Percentiles rank a stretch among this genome's conserved stretches.
These are phyloP conservation scores for Passerina amoena DNA, from an alignment of 2,113 vertebrate genomes.

Conservation along the genomic window DNA sequence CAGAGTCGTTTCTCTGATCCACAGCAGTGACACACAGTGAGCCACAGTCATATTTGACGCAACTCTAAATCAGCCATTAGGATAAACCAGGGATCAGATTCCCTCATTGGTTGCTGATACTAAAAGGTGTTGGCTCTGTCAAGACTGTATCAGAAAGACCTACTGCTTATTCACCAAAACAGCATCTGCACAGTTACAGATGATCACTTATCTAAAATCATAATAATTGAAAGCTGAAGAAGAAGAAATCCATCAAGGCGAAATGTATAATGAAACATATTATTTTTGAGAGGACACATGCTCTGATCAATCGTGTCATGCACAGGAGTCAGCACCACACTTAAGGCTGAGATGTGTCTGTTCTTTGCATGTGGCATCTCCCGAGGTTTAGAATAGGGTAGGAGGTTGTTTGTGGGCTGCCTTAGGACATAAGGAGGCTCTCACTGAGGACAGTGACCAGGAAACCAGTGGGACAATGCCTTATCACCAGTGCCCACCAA, in stretches of 20 bases:
- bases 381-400: not conserved
- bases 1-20: not conserved
- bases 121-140: not conserved
- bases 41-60: not conserved
- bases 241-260: not conserved
- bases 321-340: not conserved
- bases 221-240: not conserved
- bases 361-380: not conserved
- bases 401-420: not conserved
- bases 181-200: not conserved
- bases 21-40: not conserved
- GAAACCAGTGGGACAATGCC: not conserved
- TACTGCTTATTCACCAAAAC: not conserved
- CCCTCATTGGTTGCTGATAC: not conserved
- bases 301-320: not conserved
- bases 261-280: not conserved
- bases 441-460: not conserved
- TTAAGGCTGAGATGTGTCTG: not conserved
- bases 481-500: not conserved
- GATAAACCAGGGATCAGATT: not conserved
- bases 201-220: not conserved
- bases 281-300: not conserved
- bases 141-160: not conserved
- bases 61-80: not conserved
- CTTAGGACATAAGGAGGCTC: not conserved